Evolutionary conservation across 2,888 invertebrate species (phyloP).

Genomic region (Synanthedon vespiformis): DNA sequence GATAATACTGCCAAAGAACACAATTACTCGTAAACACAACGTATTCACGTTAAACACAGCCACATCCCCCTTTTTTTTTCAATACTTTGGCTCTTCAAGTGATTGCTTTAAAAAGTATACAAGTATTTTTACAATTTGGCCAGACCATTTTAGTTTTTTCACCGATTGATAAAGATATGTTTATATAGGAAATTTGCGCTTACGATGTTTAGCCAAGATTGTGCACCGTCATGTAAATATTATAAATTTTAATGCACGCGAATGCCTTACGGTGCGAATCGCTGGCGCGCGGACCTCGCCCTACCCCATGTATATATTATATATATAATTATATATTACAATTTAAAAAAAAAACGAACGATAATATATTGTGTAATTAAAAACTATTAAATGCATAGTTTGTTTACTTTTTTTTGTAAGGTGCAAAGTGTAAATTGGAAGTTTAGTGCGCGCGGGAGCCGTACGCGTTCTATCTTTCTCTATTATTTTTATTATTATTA

Average conservation of each 20-base stretch:
- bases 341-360: slow-evolving; percentile 20
- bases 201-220: no score
- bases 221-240: slow-evolving; percentile 53
- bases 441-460: slow-evolving; percentile 26
- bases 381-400: slow-evolving; percentile 58
- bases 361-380: slow-evolving; percentile 53
- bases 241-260: slow-evolving; percentile 41
- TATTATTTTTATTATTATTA: slow-evolving; percentile 23
- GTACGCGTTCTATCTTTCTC: slow-evolving; percentile 51
- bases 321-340: no score
- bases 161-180: no score
- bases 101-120: no score
- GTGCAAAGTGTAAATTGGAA: slow-evolving; percentile 50
- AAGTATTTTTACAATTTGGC: no score
- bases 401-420: slow-evolving; percentile 58
- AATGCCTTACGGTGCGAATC: slow-evolving; percentile 44
- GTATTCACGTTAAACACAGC: no score
- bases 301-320: slow-evolving; percentile 43
- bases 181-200: no score
- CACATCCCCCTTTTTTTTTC: no score
- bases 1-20: no score
- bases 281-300: slow-evolving; percentile 44
- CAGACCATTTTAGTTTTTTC: no score
- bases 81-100: no score
- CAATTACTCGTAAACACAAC: no score